These are phyloP conservation scores for Urocynchramus pylzowi DNA, from an alignment of 2,113 vertebrate species.

Conservation along the genomic window DNA sequence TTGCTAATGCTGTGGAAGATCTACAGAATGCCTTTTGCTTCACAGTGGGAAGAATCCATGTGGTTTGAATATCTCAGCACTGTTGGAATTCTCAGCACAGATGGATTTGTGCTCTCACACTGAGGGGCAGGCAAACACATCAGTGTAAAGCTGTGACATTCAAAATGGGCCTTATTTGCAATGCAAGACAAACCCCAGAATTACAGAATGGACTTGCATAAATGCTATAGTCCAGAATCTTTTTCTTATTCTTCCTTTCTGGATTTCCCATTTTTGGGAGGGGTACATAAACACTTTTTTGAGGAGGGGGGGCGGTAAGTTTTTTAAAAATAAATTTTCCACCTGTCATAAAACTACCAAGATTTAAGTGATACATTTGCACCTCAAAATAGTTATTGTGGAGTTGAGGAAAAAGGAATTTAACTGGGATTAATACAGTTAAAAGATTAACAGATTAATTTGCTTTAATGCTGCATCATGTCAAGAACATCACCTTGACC, in stretches of 20 bases:
- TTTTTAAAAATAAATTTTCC: not conserved
- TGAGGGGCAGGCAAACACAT: not conserved
- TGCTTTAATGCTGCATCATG: not conserved
- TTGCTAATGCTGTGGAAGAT: not conserved
- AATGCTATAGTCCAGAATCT: not conserved
- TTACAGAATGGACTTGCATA: not conserved
- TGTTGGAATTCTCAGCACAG: not conserved
- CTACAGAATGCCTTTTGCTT: not conserved
- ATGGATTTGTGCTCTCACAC: not conserved
- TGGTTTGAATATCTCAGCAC: not conserved
- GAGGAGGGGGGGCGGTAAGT: rapidly evolving
- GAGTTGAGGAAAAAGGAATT: not conserved
- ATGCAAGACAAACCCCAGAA: not conserved
- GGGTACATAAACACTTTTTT: not conserved
- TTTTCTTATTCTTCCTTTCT: not conserved
- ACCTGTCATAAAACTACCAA: not conserved
- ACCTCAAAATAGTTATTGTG: not conserved
- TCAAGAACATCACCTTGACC: not conserved
- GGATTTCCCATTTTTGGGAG: not conserved
- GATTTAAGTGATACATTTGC: not conserved
- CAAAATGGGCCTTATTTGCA: not conserved
- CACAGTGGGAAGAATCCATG: not conserved
- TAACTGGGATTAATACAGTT: not conserved
- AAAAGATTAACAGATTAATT: not conserved
- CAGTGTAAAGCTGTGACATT: not conserved